Conservation (phyloP, 2,797 vertebrate species). For the Darevskia mixta region DNA sequence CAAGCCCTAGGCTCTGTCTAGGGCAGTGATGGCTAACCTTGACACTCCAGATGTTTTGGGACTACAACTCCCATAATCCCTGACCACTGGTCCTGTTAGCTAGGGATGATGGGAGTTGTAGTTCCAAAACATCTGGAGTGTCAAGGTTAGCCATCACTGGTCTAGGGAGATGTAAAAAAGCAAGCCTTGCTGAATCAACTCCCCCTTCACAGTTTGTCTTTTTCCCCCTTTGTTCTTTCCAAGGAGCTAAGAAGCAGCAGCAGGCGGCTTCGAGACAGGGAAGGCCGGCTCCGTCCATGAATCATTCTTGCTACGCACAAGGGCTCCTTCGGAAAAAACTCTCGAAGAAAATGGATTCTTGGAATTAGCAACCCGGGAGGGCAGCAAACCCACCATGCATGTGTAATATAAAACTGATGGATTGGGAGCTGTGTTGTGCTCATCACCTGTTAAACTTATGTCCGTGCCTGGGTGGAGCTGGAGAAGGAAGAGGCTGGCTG, state of each 20-base stretch:
- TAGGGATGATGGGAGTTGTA: no score
- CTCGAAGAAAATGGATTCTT: not conserved
- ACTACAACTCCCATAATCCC: no score
- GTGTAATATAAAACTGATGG: not conserved
- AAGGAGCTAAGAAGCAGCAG: not conserved
- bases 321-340: not conserved
- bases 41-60: no score
- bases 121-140: no score
- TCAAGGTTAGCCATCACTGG: no score
- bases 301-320: not conserved
- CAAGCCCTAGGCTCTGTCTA: no score
- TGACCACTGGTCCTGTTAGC: no score
- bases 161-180: not conserved
- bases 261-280: no score
- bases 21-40: no score
- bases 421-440: not conserved
- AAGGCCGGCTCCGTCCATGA: not conserved
- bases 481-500: no score
- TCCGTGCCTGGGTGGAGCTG: no score
- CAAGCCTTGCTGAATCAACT: not conserved
- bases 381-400: not conserved
- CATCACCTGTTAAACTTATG: not conserved
- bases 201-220: not conserved
- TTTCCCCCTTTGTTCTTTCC: not conserved
- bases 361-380: not conserved